These are phyloP conservation scores for Fragum whitleyi DNA, from an alignment of 2,888 invertebrate genomes.

Conservation along the genomic window DNA sequence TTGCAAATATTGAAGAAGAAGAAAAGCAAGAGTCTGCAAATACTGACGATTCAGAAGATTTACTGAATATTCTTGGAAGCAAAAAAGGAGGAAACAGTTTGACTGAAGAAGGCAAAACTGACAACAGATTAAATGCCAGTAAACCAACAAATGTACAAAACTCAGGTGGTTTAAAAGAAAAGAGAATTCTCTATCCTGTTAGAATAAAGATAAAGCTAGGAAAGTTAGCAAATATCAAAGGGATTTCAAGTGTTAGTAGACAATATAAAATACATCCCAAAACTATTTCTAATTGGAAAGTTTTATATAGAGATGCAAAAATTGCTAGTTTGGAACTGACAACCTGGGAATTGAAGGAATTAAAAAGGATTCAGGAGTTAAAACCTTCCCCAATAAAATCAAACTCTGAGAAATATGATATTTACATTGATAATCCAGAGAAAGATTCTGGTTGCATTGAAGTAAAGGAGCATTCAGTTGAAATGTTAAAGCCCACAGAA, in stretches of 20 bases:
- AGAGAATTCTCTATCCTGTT: slow-evolving; percentile 34
- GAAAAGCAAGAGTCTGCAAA: slow-evolving; percentile 9
- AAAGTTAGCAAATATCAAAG: slow-evolving; percentile 33
- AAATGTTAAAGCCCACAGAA: too few species aligned
- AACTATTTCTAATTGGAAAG: slow-evolving; percentile 45
- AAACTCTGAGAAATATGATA: slow-evolving; percentile 40
- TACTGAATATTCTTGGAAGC: not conserved
- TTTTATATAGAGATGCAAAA: slow-evolving; percentile 36
- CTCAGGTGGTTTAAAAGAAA: not conserved
- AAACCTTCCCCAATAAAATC: slow-evolving; percentile 12
- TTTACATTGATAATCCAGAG: slow-evolving; percentile 64
- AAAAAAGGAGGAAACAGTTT: not conserved
- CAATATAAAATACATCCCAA: slow-evolving; percentile 27
- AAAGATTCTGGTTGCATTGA: slow-evolving; percentile 19
- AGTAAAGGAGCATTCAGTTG: not conserved
- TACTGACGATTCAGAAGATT: slow-evolving; percentile 1
- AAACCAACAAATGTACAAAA: not conserved
- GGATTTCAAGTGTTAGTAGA: slow-evolving; percentile 21
- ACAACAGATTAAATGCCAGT: not conserved
- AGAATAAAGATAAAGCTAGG: slow-evolving; percentile 44
- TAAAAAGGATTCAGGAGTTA: slow-evolving; percentile 28
- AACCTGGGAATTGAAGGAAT: slow-evolving; percentile 30
- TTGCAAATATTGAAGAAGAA: slow-evolving; percentile 33
- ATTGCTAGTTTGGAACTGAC: slow-evolving; percentile 31
- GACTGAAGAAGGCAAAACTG: not conserved